A percentile compares a stretch with the other conserved stretches of the same genome.
Conservation (phyloP, 1,140 invertebrate species). For the Euwallacea similis region DNA sequence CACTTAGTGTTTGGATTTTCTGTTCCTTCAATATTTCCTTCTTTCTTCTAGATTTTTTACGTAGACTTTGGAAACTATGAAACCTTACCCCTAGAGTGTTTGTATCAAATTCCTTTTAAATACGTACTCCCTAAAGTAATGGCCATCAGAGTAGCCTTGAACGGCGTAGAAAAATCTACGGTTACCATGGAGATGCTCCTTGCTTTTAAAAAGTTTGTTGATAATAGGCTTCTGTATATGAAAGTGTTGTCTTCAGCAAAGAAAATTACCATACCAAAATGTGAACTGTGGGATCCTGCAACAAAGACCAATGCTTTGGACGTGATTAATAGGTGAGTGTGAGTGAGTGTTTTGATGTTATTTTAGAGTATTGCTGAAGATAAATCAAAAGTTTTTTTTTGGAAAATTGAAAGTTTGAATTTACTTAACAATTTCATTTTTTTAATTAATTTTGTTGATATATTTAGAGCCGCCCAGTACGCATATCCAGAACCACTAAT, state of each 20-base stretch:
- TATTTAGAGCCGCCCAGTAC: slow-evolving; percentile 44
- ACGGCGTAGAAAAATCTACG: slow-evolving; percentile 66
- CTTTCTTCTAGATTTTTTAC: slow-evolving; percentile 67
- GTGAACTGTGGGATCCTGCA: slow-evolving; percentile 61
- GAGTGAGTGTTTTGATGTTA: too few relatives aligned
- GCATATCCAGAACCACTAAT: slow-evolving; percentile 58
- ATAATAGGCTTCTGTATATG: slow-evolving; percentile 62
- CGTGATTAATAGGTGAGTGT: slow-evolving; percentile 43
- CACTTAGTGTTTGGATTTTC: not conserved
- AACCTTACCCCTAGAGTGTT: slow-evolving; percentile 64
- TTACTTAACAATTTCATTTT: not conserved
- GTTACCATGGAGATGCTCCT: slow-evolving; percentile 68
- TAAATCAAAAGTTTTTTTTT: not conserved
- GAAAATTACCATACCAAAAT: slow-evolving; percentile 70
- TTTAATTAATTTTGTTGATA: not conserved
- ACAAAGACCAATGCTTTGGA: slow-evolving; percentile 55
- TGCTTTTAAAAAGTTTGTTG: slow-evolving; percentile 68
- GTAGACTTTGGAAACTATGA: slow-evolving; percentile 79
- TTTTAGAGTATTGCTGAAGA: too few relatives aligned
- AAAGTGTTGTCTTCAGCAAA: slow-evolving; percentile 67
- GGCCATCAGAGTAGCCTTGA: slow-evolving; percentile 71
- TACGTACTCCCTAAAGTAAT: slow-evolving; percentile 70
- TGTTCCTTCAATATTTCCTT: too few relatives aligned
- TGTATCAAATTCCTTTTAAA: slow-evolving; percentile 72
- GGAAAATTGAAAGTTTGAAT: not conserved